Evolutionary conservation across 2,113 vertebrate genomes (phyloP).

Genomic region (Nesoenas mayeri): DNA sequence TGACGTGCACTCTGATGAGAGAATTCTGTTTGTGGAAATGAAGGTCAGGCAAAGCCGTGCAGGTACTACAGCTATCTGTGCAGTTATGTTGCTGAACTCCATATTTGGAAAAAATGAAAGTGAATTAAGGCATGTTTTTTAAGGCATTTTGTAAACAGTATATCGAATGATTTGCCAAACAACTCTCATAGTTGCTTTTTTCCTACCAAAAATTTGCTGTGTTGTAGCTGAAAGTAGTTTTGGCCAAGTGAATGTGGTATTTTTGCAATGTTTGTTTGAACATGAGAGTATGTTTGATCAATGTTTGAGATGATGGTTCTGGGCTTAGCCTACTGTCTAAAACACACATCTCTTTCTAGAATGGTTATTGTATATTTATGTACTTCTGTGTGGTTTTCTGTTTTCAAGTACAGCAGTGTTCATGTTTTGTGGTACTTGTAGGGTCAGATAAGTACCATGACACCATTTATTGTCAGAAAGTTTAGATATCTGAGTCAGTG

Average conservation of each 20-base stretch:
- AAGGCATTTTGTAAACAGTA: background rate
- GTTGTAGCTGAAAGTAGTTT: background rate
- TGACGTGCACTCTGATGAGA: conserved; percentile 16
- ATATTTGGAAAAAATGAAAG: background rate
- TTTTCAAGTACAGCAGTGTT: background rate
- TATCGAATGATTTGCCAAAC: background rate
- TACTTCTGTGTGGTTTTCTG: background rate
- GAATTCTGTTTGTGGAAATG: conserved; percentile 10
- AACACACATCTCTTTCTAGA: background rate
- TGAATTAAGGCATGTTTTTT: background rate
- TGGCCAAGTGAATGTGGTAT: background rate
- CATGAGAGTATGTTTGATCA: background rate
- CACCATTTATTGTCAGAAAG: background rate
- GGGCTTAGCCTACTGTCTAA: background rate
- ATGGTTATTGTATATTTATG: background rate
- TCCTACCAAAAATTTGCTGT: background rate
- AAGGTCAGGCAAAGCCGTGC: conserved; percentile 1
- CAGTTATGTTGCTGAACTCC: background rate
- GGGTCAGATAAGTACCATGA: background rate
- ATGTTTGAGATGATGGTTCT: background rate
- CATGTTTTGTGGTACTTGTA: background rate
- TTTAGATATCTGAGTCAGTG: background rate
- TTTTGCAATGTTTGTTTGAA: background rate
- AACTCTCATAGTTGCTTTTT: background rate
- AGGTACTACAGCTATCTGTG: background rate